Conservation (phyloP, 2,113 vertebrate species). For the Phylloscopus whistleri region DNA sequence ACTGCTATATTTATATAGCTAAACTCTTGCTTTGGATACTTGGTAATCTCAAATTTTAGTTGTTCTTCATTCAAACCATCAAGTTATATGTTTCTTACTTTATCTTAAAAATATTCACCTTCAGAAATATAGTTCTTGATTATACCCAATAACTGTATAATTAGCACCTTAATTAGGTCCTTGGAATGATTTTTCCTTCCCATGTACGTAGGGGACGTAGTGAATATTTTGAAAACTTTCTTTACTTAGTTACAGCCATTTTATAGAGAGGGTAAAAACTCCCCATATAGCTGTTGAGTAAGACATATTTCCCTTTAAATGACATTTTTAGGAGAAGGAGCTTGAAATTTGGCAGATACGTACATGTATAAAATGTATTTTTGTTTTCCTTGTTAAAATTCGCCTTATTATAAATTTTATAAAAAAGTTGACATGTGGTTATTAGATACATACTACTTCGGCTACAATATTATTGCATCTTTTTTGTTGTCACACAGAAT, state of each 20-base stretch:
- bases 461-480: neutral
- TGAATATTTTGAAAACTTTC: neutral
- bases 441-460: neutral
- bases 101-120: neutral
- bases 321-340: neutral
- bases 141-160: neutral
- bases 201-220: fast-evolving
- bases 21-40: neutral
- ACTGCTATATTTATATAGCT: neutral
- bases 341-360: neutral
- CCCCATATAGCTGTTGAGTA: neutral
- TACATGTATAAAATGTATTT: neutral
- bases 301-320: neutral
- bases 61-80: neutral
- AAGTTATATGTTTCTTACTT: neutral
- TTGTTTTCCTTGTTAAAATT: neutral
- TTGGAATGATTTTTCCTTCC: neutral
- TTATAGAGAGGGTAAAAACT: neutral
- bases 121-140: neutral
- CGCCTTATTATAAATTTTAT: neutral
- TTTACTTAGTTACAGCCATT: neutral
- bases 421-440: neutral
- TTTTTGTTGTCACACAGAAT: neutral
- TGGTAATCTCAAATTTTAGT: neutral
- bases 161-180: neutral